Evolutionary conservation across 2,888 invertebrate species (phyloP).

Genomic region (Furcula furcula): DNA sequence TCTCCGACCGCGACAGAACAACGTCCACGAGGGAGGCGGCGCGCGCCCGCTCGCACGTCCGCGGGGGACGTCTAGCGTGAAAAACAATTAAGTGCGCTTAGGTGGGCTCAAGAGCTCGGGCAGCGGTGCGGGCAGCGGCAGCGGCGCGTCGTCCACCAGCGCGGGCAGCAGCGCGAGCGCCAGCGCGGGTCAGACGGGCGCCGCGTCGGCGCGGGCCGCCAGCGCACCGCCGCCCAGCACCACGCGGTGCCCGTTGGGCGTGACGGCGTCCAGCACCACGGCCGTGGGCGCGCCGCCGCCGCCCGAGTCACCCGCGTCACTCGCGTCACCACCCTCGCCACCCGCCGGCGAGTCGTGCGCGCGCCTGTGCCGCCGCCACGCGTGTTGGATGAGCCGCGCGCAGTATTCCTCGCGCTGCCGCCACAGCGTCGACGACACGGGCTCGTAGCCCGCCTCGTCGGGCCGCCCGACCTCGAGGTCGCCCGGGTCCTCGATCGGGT

Average conservation of each 20-base stretch:
- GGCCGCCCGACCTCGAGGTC: slow-evolving; percentile 94
- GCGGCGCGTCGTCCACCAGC: slow-evolving; percentile 74
- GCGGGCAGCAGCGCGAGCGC: slow-evolving; percentile 79
- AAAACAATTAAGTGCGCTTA: slow-evolving; percentile 72
- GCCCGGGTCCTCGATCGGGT: slow-evolving; percentile 95
- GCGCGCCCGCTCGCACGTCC: slow-evolving; percentile 48
- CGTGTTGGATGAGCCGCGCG: slow-evolving; percentile 96
- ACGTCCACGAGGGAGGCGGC: slow-evolving; percentile 56
- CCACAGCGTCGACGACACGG: slow-evolving; percentile 96
- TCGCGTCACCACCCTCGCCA: slow-evolving; percentile 49
- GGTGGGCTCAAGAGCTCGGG: slow-evolving; percentile 78
- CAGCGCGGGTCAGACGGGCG: slow-evolving; percentile 82
- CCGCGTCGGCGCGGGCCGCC: slow-evolving; percentile 91
- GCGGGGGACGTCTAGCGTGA: slow-evolving; percentile 66
- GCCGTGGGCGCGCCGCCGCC: slow-evolving; percentile 89
- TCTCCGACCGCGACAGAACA: slow-evolving; percentile 60
- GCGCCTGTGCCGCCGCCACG: slow-evolving; percentile 94
- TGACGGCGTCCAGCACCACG: slow-evolving; percentile 90
- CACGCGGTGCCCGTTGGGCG: slow-evolving; percentile 94
- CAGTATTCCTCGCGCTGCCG: slow-evolving; percentile 98
- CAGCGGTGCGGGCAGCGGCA: slow-evolving; percentile 76
- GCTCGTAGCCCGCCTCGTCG: slow-evolving; percentile 95
- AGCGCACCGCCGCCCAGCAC: slow-evolving; percentile 94
- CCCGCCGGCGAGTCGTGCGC: slow-evolving; percentile 80
- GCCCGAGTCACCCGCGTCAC: slow-evolving; percentile 69